A percentile compares a stretch with the other conserved stretches of the same genome.
These are phyloP conservation scores for Atrichornis clamosus DNA, from an alignment of 2,113 vertebrate genomes.

Conservation along the genomic window DNA sequence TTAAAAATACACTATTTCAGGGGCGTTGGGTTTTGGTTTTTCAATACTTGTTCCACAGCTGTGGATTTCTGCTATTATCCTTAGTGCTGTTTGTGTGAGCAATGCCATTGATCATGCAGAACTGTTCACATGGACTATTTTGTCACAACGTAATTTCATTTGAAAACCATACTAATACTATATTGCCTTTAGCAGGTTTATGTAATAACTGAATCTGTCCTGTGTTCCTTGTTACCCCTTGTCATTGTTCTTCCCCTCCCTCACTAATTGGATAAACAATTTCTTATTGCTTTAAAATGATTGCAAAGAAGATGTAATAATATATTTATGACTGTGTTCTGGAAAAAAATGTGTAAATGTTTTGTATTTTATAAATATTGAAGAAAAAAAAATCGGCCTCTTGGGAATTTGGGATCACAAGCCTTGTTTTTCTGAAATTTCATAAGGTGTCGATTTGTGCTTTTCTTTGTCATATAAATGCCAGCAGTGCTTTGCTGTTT, in stretches of 20 bases:
- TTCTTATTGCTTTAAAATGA: not conserved
- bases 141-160: not conserved
- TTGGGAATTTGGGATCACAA: not conserved
- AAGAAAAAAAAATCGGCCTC: not conserved
- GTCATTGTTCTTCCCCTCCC: not conserved
- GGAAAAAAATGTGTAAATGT: not conserved
- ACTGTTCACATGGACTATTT: not conserved
- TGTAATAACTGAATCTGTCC: fast-evolving
- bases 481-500: not conserved
- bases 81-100: not conserved
- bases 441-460: not conserved
- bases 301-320: not conserved
- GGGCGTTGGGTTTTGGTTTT: not conserved
- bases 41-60: not conserved
- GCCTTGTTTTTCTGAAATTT: not conserved
- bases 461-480: not conserved
- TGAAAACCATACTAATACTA: not conserved
- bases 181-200: not conserved
- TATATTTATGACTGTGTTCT: not conserved
- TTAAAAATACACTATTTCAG: not conserved
- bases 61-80: not conserved
- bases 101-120: not conserved
- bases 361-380: not conserved
- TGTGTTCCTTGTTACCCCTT: not conserved
- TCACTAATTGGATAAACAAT: not conserved